These are phyloP conservation scores for Sarcophaga carnaria DNA, from an alignment of 2,888 invertebrate species.

Conservation along the genomic window DNA sequence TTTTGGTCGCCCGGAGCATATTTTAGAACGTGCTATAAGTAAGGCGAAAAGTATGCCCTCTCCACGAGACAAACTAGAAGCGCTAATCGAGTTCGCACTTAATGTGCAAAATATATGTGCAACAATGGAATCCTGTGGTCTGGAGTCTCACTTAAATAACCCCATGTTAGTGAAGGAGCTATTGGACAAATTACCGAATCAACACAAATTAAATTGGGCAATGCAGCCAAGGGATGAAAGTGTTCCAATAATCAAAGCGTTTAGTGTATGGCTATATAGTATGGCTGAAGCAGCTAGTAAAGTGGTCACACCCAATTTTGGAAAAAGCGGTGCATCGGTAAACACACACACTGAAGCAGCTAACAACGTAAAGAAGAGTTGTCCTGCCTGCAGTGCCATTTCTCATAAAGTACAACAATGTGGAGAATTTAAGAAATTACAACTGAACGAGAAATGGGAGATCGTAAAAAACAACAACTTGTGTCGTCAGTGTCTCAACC, in stretches of 20 bases:
- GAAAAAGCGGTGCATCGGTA: not conserved
- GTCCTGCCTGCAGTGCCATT: not conserved
- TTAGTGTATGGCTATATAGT: slow-evolving; percentile 1
- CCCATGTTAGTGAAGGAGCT: slow-evolving; percentile 44
- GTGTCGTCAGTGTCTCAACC: slow-evolving; percentile 1
- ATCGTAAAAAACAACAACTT: not conserved
- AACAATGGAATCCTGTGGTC: slow-evolving; percentile 33
- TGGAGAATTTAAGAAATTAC: not conserved
- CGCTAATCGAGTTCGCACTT: not conserved
- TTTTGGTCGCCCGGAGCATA: too few species aligned
- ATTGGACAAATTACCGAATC: slow-evolving; percentile 27
- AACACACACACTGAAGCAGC: not conserved
- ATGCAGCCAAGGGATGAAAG: too few species aligned
- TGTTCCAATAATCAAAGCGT: not conserved
- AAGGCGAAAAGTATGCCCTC: slow-evolving; percentile 6
- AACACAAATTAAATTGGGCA: too few species aligned
- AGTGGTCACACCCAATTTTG: not conserved
- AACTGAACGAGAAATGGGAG: not conserved
- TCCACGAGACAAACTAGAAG: not conserved
- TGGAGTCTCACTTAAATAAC: slow-evolving; percentile 42
- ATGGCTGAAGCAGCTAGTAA: slow-evolving; percentile 8
- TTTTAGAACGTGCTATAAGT: slow-evolving; percentile 39
- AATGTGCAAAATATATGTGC: slow-evolving; percentile 23
- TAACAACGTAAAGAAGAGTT: not conserved
- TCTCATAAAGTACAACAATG: slow-evolving; percentile 3